Base-by-base conservation (phyloP, 2,888 invertebrate genomes). In the Sphecodes monilicornis region DNA sequence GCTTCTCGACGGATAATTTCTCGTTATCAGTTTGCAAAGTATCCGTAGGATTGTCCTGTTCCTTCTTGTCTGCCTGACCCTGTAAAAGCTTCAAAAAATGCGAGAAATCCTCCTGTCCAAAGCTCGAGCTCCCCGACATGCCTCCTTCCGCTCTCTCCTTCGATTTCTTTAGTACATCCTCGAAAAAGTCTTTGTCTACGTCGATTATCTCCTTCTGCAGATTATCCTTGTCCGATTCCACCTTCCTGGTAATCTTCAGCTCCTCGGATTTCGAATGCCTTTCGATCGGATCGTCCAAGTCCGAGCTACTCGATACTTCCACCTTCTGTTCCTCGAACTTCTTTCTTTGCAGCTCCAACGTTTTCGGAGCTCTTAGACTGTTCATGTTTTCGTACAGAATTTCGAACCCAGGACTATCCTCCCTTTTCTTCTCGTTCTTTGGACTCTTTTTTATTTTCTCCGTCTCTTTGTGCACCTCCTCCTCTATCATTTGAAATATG, bases 151-250 rank as follows among this genome's bases (percentile, higher is more conserved):
- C 88, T 77, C 90, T 93, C 73, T 93, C 93, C 50, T 91, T 92
- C 0, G 93, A 93, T 77, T 84, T 90, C 50, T 90, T 92, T 16
- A 94, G 80, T 32, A 94, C 85, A 88, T 92, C 92, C 46, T 93
- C 94, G 70, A 95, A 94, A 80, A 94, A 95, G 84, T 93, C 92
- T 80, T 94, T 94, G 72, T 94, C 94, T 0, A 94, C 94, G 36
- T 95, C 94, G 0, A 91, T 94, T 71, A 94, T 94, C 86, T 95
- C 94, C 50, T 94, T 93, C 29, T 92, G 92, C 29, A 94, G 84
- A 86, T 91, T 95, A 18, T 93, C 93, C 66, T 94, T 94, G 46
- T 91, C 89, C 2, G 88, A 89, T 22, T 90, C 89, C 3, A 86
- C 32, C 74, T 91, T 93, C 36, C 91, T 92, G 4, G 84, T 70